These are phyloP conservation scores for Psilopogon haemacephalus DNA, from an alignment of 2,113 vertebrate species.

Conservation along the genomic window DNA sequence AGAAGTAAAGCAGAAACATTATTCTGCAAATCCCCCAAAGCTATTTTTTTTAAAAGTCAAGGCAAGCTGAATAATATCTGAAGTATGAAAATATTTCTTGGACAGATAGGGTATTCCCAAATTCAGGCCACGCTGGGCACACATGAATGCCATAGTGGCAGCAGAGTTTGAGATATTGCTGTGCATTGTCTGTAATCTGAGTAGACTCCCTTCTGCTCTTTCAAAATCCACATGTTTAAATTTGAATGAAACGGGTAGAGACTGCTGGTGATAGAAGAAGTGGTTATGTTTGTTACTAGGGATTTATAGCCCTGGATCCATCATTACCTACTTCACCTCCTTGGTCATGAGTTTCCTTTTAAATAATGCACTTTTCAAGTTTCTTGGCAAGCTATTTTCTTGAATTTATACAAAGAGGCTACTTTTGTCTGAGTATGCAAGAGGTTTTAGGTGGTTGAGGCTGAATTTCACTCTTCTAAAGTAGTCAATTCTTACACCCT, in stretches of 20 bases:
- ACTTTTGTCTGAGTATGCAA: neutral
- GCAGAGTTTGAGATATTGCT: neutral
- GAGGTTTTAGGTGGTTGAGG: neutral
- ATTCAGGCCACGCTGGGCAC: neutral
- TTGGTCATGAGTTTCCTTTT: neutral
- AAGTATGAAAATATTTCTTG: neutral
- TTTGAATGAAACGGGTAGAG: neutral
- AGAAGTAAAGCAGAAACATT: neutral
- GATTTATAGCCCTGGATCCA: neutral
- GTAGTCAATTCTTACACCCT: neutral
- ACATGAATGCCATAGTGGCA: fast-evolving
- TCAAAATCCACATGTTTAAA: neutral
- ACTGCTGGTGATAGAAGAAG: neutral
- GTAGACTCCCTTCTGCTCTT: neutral
- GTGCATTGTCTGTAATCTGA: neutral
- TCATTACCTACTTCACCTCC: neutral
- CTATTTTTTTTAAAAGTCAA: neutral
- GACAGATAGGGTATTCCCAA: neutral
- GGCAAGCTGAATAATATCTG: neutral
- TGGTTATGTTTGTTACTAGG: neutral
- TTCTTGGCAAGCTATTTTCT: neutral
- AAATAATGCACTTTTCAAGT: neutral
- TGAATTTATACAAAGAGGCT: neutral
- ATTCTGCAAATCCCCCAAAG: neutral
- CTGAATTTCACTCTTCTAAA: neutral